Evolutionary conservation across 2,113 vertebrate species (phyloP).

Genomic region (Sprattus sprattus): DNA sequence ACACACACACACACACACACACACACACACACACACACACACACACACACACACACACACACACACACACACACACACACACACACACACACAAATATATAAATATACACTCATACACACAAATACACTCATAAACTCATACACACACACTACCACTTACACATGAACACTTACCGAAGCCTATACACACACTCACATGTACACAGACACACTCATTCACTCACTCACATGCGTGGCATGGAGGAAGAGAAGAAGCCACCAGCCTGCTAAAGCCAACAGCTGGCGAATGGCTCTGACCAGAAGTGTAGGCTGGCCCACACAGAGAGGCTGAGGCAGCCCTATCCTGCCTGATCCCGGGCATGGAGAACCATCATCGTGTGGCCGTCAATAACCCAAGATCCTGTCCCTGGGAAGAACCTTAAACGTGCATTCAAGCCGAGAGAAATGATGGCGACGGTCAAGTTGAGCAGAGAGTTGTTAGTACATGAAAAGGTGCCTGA

Average conservation of each 20-base stretch:
- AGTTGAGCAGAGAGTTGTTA: neutral
- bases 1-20: neutral
- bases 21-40: neutral
- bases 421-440: neutral
- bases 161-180: neutral
- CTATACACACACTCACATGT: neutral
- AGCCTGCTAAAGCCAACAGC: neutral
- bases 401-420: neutral
- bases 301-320: too few species aligned
- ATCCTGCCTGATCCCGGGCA: neutral
- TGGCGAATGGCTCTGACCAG: neutral
- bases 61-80: neutral
- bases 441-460: neutral
- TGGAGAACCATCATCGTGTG: neutral
- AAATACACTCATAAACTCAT: neutral
- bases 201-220: neutral
- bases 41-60: neutral
- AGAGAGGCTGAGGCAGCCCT: neutral
- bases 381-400: neutral
- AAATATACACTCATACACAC: neutral
- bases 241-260: neutral
- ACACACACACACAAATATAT: neutral
- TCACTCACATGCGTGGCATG: neutral
- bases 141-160: neutral
- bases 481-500: neutral